A percentile compares a stretch with the other conserved stretches of the same genome.
Evolutionary conservation across 2,888 invertebrate genomes (phyloP).

Genomic region (Sarcophaga carnaria): DNA sequence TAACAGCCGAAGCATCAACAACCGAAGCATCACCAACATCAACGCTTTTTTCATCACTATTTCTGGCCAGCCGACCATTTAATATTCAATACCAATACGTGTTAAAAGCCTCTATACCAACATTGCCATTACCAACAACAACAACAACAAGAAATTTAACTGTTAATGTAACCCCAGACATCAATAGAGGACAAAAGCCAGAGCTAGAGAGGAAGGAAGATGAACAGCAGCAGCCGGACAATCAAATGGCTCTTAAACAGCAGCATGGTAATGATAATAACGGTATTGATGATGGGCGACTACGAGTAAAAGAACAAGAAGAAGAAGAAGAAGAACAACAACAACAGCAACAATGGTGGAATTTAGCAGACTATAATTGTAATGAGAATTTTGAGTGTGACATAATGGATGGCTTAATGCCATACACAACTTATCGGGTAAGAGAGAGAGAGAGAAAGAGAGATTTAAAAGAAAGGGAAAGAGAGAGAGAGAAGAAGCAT

Average conservation of each 20-base stretch:
- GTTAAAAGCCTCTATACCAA: constrained; percentile 29
- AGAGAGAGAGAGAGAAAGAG: constrained; percentile 71
- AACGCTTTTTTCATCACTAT: constrained; percentile 73
- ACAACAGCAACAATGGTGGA: constrained; percentile 87
- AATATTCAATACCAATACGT: constrained; percentile 77
- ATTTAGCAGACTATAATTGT: constrained; percentile 83
- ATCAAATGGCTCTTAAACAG: not conserved
- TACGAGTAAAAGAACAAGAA: not conserved
- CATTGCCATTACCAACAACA: constrained; percentile 7
- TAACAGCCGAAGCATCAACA: constrained; percentile 19
- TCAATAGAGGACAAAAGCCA: constrained; percentile 17
- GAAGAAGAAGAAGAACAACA: constrained; percentile 5
- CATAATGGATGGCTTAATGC: constrained; percentile 89
- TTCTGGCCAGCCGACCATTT: constrained; percentile 76
- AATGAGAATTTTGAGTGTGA: constrained; percentile 85
- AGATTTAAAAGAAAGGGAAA: not conserved
- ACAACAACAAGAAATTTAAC: constrained; percentile 21
- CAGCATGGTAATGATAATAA: constrained; percentile 81
- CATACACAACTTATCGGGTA: constrained; percentile 95
- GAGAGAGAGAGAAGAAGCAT: not conserved
- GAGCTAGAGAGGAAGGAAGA: constrained; percentile 80
- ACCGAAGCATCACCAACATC: not conserved
- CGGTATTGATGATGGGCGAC: constrained; percentile 85
- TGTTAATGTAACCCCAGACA: constrained; percentile 57
- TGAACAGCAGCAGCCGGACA: constrained; percentile 71